phyloP scores from a whole-genome alignment of 2,113 vertebrate species.

The Amblyopsis rosae region DNA sequence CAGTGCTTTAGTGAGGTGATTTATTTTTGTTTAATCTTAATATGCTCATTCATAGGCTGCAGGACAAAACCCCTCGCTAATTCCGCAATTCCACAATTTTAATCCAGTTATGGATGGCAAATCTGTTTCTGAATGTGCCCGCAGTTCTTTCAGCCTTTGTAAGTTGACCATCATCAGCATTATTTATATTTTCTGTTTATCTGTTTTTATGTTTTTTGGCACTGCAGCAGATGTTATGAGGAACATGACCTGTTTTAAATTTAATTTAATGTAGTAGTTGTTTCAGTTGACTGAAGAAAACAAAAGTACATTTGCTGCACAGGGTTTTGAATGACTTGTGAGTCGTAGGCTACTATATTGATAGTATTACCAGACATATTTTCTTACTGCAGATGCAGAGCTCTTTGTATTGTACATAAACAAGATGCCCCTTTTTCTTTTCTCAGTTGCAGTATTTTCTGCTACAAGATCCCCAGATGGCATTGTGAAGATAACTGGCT shows the following conservation, averaged over 20 bases:
- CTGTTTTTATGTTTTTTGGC: slow-evolving; percentile 21
- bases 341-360: slow-evolving; percentile 3
- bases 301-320: not conserved
- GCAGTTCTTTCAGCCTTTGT: slow-evolving; percentile 43
- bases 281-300: slow-evolving; percentile 2
- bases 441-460: not conserved
- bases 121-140: slow-evolving; percentile 56
- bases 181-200: not conserved
- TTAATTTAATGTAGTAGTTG: not conserved
- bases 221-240: slow-evolving; percentile 9
- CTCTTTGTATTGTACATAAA: slow-evolving; percentile 30
- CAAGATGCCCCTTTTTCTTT: not conserved
- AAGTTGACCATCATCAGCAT: slow-evolving; percentile 5
- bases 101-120: slow-evolving; percentile 2
- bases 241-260: slow-evolving; percentile 22
- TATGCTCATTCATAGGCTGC: slow-evolving; percentile 14
- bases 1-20: not conserved
- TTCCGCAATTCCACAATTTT: slow-evolving; percentile 13
- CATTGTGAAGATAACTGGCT: slow-evolving; percentile 16
- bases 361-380: slow-evolving; percentile 47
- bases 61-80: slow-evolving; percentile 24
- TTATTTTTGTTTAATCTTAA: slow-evolving; percentile 8
- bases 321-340: slow-evolving; percentile 4
- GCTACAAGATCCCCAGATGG: not conserved
- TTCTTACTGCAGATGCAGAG: slow-evolving; percentile 52